Evolutionary conservation across 2,113 vertebrate genomes (phyloP), one percentile per base, ranked within the genome.

Genomic region (Rhinoderma darwinii): DNA sequence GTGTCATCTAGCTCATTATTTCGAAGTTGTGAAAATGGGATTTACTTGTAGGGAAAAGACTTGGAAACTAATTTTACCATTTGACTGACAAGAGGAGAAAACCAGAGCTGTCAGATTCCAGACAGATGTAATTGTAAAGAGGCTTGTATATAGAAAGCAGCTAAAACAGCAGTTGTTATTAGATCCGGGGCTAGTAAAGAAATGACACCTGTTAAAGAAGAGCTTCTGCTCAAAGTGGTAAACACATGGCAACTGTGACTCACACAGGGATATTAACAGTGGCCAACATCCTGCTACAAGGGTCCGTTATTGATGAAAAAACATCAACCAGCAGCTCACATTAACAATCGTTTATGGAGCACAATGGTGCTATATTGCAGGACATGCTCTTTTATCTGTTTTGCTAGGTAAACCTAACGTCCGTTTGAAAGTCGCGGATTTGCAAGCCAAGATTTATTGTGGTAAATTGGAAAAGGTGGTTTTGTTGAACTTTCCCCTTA

Each of bases 41-140:
- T 59, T 84, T 78, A 11, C 15, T 44, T 74, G 70, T 84, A 30
- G 47, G 2, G 51, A 5, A 54, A 61, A 84, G 15, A 84, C 70
- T 63, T 56, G 84, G 73, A 85, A 85, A 77, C 27, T 50, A 47
- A 76, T 75, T 50, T 63, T 30, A 30, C 27, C 18, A 51, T 85
- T 43, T 85, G 73, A 85, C 44, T 85, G 84, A 85, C 84, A 85
- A 44, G 37, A 77, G 73, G 56, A 85, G 39, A 85, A 66, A 85
- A 76, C 51, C 73, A 85, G 56, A 77, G 73, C 74, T 85, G 74
- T 85, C 74, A 61, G 63, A 76, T 66, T 77, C 73, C 84, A 85
- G 84, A 85, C 84, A 85, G 73, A 85, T 85, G 84, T 84, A 56
- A 85, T 61, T 76, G 56, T 85, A 77, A 77, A 85, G 63, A 66